Conservation (phyloP, 2,888 invertebrate genomes). For the Ophioninae sp. region DNA sequence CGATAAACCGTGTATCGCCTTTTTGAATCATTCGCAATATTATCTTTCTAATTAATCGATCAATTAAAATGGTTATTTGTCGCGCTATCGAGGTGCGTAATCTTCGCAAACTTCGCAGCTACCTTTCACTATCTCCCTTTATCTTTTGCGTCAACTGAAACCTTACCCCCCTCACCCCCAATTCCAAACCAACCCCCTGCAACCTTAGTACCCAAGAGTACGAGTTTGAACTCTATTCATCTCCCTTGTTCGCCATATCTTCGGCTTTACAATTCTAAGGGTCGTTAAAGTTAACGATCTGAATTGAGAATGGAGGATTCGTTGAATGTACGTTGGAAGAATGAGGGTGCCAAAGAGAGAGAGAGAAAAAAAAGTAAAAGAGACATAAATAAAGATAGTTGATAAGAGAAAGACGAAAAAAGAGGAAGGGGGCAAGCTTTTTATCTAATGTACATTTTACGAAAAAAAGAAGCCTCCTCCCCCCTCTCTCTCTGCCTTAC, state of each 20-base stretch:
- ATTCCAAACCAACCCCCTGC: not conserved
- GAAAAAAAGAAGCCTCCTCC: conserved; percentile 10
- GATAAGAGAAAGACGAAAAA: conserved; percentile 11
- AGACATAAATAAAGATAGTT: conserved; percentile 6
- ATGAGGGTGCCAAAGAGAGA: not conserved
- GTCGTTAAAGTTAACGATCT: conserved; percentile 62
- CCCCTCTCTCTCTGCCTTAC: not conserved
- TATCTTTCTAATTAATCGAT: conserved; percentile 59
- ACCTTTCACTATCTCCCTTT: not conserved
- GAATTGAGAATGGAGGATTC: conserved; percentile 55
- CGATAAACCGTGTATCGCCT: not conserved
- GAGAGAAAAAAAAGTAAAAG: conserved; percentile 9
- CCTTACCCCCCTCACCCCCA: not conserved
- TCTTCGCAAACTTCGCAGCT: conserved; percentile 41
- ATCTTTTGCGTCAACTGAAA: not conserved
- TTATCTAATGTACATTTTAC: conserved; percentile 54
- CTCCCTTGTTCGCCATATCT: conserved; percentile 51
- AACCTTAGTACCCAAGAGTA: conserved; percentile 11
- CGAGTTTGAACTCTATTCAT: conserved; percentile 56
- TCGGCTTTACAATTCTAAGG: conserved; percentile 57
- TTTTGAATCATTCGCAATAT: conserved; percentile 34
- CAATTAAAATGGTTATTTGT: conserved; percentile 55
- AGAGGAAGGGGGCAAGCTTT: conserved; percentile 26
- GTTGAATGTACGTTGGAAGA: not conserved
- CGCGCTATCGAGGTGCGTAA: conserved; percentile 51